Base-by-base conservation (phyloP, 1,140 invertebrate genomes). In the Drosophila paulistorum region DNA sequence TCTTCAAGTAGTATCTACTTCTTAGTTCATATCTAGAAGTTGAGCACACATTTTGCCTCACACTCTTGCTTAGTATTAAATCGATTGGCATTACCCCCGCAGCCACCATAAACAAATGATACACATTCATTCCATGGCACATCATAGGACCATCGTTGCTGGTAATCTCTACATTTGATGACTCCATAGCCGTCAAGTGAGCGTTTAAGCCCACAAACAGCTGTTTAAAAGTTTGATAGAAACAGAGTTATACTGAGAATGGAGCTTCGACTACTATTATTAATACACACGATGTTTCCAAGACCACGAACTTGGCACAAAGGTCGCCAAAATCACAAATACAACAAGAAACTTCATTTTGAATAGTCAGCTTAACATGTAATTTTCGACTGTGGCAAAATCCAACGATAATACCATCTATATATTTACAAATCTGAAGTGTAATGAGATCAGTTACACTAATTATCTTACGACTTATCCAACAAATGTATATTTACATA, bases 61-160 rank as follows among this genome's bases (percentile, higher is more conserved):
- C 82, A 86, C 2, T 51, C 7, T 17, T 68, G 7, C 11, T 77
- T 57, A 0, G 51, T 68, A 0, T 3, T 0, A 91, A 98, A 99
- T 72, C 95, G 95, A 92, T 98, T 98, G 62, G 94, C 95, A 91
- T 98, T 99, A 26, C 97, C 98, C 45, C 96, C 94, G 90, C 97
- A 97, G 2, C 96, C 96, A 3, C 95, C 94, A 82, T 96, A 97
- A 10, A 95, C 93, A 77, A 97, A 97, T 75, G 96, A 95, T 0
- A 94, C 93, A 79, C 96, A 97, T 23, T 95, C 94, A 74, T 96
- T 95, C n/a, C 94, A 92, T 1, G 93, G 93, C 0, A 92, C 82
- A 82, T 98, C 95, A 84, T 96, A 98, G 90, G 65, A 66, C 90
- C 92, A 72, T 92, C 91, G 68, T 10, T 66, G 70, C 0, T 68